phyloP scores from a whole-genome alignment of 2,888 invertebrate species.

The Sminthurinus aureus region DNA sequence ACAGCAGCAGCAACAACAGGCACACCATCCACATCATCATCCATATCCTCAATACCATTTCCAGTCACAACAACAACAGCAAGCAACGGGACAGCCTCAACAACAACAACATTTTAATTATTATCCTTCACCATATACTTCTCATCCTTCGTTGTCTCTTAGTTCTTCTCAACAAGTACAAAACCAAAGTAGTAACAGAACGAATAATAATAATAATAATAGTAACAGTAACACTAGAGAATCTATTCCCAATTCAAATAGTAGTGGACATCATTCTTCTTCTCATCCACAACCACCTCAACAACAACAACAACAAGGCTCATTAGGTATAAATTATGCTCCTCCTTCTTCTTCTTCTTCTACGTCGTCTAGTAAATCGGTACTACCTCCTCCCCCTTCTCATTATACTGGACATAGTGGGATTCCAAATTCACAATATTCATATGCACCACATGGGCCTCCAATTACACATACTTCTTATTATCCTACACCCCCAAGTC shows the following conservation, averaged over 20 bases:
- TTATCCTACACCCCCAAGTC: slow-evolving; percentile 19
- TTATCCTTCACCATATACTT: slow-evolving; percentile 35
- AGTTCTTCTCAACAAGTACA: slow-evolving; percentile 25
- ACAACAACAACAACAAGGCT: slow-evolving; percentile 60
- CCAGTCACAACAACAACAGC: slow-evolving; percentile 7
- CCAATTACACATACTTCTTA: slow-evolving; percentile 60
- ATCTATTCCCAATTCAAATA: not conserved
- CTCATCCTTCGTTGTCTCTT: slow-evolving; percentile 26
- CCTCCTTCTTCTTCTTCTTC: not conserved
- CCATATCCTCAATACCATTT: slow-evolving; percentile 37
- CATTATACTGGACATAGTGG: slow-evolving; percentile 18
- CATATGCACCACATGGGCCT: slow-evolving; percentile 44
- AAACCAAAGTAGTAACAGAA: slow-evolving; percentile 19
- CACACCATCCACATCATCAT: slow-evolving; percentile 38
- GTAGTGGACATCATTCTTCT: not conserved
- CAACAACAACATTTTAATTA: slow-evolving; percentile 38
- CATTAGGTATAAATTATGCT: slow-evolving; percentile 32
- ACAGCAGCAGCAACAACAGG: slow-evolving; percentile 46
- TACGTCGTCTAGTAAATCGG: slow-evolving; percentile 4
- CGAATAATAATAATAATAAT: not conserved
- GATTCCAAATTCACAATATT: slow-evolving; percentile 14
- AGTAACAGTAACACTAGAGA: slow-evolving; percentile 6
- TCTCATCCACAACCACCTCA: slow-evolving; percentile 51
- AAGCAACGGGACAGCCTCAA: slow-evolving; percentile 37
- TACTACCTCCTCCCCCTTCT: slow-evolving; percentile 7